Evolutionary conservation across 2,888 invertebrate genomes (phyloP).

Genomic region (Hedya salicella): DNA sequence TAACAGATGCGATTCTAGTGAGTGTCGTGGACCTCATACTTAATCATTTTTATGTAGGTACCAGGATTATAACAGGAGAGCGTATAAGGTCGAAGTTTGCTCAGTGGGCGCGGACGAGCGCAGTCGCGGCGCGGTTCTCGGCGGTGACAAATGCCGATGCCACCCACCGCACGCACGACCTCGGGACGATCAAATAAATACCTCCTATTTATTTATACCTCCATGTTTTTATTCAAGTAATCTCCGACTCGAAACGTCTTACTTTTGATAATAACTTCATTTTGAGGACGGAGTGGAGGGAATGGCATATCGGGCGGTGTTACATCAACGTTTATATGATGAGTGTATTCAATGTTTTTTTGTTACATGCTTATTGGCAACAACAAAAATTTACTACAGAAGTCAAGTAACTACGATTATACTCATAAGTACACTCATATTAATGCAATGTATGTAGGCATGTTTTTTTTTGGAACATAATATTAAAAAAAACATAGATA

Average conservation of each 20-base stretch:
- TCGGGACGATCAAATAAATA: slow-evolving; percentile 70
- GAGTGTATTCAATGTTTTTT: neutral
- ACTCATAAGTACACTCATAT: too few species aligned
- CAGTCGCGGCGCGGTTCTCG: slow-evolving; percentile 48
- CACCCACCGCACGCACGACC: slow-evolving; percentile 78
- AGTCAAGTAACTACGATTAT: too few species aligned
- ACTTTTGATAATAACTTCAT: slow-evolving; percentile 46
- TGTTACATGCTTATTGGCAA: too few species aligned
- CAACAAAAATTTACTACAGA: too few species aligned
- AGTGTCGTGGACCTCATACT: too few species aligned
- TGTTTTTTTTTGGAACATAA: too few species aligned
- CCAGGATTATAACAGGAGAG: too few species aligned
- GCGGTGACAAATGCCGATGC: slow-evolving; percentile 79
- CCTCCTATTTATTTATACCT: slow-evolving; percentile 61
- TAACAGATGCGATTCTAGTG: too few species aligned
- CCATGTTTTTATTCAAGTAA: slow-evolving; percentile 62
- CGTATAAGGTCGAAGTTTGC: slow-evolving; percentile 23
- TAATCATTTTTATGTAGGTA: too few species aligned
- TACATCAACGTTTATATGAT: neutral
- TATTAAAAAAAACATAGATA: too few species aligned
- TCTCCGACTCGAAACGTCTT: slow-evolving; percentile 53
- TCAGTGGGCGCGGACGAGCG: slow-evolving; percentile 6
- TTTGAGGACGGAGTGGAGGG: slow-evolving; percentile 28
- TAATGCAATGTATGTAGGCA: too few species aligned
- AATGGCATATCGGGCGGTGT: slow-evolving; percentile 16